A percentile compares a stretch with the other conserved stretches of the same genome.
Conservation (phyloP, 2,797 vertebrate genomes). For the Vespertilio murinus region DNA sequence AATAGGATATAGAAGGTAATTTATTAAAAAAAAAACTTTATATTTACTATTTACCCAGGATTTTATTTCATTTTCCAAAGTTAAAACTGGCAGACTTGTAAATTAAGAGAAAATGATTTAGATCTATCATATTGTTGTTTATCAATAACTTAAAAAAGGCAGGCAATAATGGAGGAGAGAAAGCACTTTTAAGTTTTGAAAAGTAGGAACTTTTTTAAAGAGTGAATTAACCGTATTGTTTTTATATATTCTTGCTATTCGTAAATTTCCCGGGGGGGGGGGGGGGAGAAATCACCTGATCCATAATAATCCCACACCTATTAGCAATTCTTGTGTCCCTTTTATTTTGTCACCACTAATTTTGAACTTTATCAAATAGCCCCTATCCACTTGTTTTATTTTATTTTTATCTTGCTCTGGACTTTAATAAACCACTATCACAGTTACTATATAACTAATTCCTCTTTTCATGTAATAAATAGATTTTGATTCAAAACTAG, state of each 20-base stretch:
- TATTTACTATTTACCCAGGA: neutral
- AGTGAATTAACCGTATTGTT: neutral
- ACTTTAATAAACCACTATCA: neutral
- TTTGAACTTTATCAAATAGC: neutral
- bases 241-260: neutral
- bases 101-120: neutral
- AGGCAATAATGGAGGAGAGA: neutral
- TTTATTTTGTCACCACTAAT: neutral
- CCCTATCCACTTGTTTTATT: neutral
- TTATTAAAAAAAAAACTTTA: neutral
- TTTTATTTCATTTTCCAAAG: constrained; percentile 18
- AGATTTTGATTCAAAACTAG: neutral
- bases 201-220: neutral
- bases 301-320: neutral
- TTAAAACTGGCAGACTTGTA: constrained; percentile 19
- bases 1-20: constrained; percentile 42
- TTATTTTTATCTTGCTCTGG: neutral
- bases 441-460: neutral
- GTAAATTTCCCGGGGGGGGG: neutral
- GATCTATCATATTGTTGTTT: neutral
- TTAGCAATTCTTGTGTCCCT: neutral
- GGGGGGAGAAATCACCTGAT: neutral
- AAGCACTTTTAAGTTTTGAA: neutral
- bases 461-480: neutral
- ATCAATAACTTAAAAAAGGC: neutral